Conservation (phyloP, 2,797 vertebrate species). For the Lemur catta region DNA sequence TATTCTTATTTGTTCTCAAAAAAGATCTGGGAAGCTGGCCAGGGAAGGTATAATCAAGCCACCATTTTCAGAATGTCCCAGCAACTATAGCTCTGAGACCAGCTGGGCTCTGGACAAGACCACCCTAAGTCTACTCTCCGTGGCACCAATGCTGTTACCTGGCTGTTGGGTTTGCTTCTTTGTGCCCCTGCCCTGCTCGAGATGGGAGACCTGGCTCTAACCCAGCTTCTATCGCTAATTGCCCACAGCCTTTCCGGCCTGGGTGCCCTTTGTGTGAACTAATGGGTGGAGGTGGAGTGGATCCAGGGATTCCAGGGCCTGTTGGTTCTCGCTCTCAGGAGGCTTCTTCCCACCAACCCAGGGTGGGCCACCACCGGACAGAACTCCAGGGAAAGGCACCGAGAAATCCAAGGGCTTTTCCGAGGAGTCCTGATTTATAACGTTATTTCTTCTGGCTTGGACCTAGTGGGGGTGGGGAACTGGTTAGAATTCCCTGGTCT, state of each 20-base stretch:
- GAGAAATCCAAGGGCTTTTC: not conserved
- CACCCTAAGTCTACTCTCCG: too few species aligned
- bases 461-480: not conserved
- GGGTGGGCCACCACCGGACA: not conserved
- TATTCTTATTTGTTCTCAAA: not conserved
- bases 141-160: accelerated
- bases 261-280: not conserved
- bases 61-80: not conserved
- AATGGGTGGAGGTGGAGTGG: too few species aligned
- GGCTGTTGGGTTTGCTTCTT: not conserved
- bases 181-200: not conserved
- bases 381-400: not conserved
- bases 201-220: not conserved
- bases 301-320: not conserved
- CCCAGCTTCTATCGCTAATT: not conserved
- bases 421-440: not conserved
- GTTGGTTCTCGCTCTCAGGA: not conserved
- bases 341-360: not conserved
- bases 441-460: not conserved
- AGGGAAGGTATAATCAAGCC: not conserved
- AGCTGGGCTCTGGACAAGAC: not conserved
- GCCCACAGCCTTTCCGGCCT: not conserved
- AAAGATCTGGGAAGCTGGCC: not conserved
- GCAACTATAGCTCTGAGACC: not conserved
- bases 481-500: not conserved